A percentile compares a stretch with the other conserved stretches of the same genome.
phyloP scores from a whole-genome alignment of 2,888 invertebrate genomes.

The Agonopterix subpropinquella region DNA sequence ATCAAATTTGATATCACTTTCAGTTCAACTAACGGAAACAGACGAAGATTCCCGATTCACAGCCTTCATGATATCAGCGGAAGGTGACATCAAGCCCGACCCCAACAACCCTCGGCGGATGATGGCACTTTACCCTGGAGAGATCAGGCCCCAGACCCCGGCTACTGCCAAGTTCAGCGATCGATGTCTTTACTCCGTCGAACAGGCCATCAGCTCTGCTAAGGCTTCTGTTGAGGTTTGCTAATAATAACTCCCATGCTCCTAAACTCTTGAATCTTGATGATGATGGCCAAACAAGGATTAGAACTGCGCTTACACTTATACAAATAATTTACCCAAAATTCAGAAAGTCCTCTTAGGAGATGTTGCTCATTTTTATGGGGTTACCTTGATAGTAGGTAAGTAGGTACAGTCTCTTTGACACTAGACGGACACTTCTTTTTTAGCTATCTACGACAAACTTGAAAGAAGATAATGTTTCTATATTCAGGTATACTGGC shows the following conservation, averaged over 20 bases:
- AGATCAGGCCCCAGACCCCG: constrained; percentile 39
- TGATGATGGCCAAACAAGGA: too few relatives aligned
- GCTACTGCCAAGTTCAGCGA: constrained; percentile 51
- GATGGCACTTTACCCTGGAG: constrained; percentile 43
- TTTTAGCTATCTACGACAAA: too few relatives aligned
- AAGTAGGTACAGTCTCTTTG: too few relatives aligned
- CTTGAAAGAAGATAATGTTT: neutral
- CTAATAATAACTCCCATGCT: neutral
- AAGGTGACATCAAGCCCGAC: constrained; percentile 52
- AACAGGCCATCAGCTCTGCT: constrained; percentile 40
- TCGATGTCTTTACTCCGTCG: constrained; percentile 55
- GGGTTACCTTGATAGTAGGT: too few relatives aligned
- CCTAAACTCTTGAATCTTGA: too few relatives aligned
- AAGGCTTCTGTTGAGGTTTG: constrained; percentile 52
- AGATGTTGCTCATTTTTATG: too few relatives aligned
- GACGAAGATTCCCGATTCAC: constrained; percentile 51
- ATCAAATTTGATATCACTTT: constrained; percentile 2
- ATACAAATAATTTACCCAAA: too few relatives aligned
- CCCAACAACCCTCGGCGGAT: constrained; percentile 47
- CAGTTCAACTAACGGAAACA: constrained; percentile 49
- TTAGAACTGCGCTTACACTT: too few relatives aligned
- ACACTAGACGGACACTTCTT: too few relatives aligned
- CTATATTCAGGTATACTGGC: constrained; percentile 52
- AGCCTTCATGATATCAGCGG: constrained; percentile 60
- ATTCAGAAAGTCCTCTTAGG: too few relatives aligned